These are phyloP conservation scores for Thomomys bottae DNA, from an alignment of 2,113 vertebrate genomes.

Conservation along the genomic window DNA sequence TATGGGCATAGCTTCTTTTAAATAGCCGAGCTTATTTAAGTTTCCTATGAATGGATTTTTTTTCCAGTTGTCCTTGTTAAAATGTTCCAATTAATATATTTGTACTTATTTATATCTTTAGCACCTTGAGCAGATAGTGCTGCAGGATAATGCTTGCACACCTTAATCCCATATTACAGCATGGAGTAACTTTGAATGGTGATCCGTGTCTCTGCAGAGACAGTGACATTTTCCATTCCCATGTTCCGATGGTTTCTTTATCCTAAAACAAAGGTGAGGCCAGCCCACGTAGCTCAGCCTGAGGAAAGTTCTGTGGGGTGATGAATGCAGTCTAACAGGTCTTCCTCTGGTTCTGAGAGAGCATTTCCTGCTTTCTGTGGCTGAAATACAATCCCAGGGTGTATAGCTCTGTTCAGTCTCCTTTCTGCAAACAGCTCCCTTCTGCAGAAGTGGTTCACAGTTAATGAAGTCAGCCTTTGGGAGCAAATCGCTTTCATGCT, in stretches of 20 bases:
- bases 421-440: neutral
- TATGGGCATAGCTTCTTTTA: neutral
- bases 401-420: neutral
- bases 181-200: neutral
- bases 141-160: neutral
- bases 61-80: neutral
- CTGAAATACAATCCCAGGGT: neutral
- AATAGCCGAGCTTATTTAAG: slow-evolving; percentile 17
- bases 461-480: neutral
- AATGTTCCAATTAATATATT: neutral
- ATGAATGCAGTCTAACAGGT: neutral
- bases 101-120: neutral
- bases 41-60: neutral
- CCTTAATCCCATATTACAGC: neutral
- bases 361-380: neutral
- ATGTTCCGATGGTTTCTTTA: neutral
- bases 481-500: slow-evolving; percentile 6
- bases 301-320: neutral
- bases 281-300: neutral
- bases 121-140: neutral
- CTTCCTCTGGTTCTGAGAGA: neutral
- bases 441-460: neutral
- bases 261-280: neutral
- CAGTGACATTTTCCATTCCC: neutral
- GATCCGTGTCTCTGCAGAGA: neutral